Percentiles rank a stretch among this genome's conserved stretches.
These are phyloP conservation scores for Eupelmus urozonus DNA, from an alignment of 2,888 invertebrate genomes.

Conservation along the genomic window DNA sequence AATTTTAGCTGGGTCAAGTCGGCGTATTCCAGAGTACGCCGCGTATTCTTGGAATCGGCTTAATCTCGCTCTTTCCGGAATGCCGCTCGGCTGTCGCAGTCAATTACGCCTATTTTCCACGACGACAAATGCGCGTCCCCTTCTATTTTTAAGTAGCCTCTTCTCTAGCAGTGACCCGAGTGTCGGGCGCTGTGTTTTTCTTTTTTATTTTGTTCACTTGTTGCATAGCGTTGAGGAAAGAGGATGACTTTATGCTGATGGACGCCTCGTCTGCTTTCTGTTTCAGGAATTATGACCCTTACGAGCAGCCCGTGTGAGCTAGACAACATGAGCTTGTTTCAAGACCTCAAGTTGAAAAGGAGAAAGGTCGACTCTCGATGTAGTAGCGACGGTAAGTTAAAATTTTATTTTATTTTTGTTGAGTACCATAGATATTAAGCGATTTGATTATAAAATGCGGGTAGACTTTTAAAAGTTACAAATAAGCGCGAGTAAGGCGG, in stretches of 20 bases:
- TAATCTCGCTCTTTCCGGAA: conserved; percentile 47
- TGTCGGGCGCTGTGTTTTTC: too few relatives aligned
- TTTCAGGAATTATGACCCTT: conserved; percentile 97
- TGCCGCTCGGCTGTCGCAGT: conserved; percentile 4
- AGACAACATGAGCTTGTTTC: conserved; percentile 99
- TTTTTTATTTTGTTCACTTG: too few relatives aligned
- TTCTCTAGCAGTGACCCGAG: too few relatives aligned
- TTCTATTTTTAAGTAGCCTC: conserved; percentile 1
- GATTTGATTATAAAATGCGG: too few relatives aligned
- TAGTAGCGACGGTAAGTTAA: conserved; percentile 93
- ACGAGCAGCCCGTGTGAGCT: conserved; percentile 98
- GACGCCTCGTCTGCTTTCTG: conserved; percentile 40
- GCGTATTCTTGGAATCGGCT: conserved; percentile 33
- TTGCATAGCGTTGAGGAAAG: not conserved
- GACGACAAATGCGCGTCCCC: conserved; percentile 1
- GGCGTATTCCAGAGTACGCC: not conserved
- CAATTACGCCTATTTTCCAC: conserved; percentile 49
- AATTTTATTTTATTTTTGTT: too few relatives aligned
- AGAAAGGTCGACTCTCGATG: conserved; percentile 98
- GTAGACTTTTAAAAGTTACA: not conserved
- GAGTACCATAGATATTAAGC: not conserved
- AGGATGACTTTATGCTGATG: not conserved
- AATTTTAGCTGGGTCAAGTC: too few relatives aligned
- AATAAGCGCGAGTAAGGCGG: not conserved
- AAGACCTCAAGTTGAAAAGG: conserved; percentile 98